Evolutionary conservation across 2,113 vertebrate species (phyloP).

Genomic region (Alethe castanea): DNA sequence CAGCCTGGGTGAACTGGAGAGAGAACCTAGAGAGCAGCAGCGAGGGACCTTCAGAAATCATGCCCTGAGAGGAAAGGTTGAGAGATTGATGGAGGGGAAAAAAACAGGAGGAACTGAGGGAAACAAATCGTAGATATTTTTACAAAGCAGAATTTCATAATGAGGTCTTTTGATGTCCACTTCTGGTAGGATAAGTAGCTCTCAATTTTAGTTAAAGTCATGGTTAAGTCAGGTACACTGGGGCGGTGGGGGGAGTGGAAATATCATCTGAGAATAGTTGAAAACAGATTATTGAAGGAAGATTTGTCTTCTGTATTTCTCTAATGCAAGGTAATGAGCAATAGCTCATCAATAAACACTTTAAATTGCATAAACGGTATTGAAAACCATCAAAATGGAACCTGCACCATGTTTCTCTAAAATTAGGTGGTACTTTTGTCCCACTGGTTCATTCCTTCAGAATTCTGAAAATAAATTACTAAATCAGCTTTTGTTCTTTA

Average conservation of each 20-base stretch:
- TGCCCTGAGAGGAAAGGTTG: background rate
- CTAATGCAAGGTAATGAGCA: background rate
- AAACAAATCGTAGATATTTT: background rate
- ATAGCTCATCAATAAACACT: background rate
- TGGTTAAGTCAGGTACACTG: background rate
- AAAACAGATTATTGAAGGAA: background rate
- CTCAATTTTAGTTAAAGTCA: background rate
- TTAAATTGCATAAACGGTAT: background rate
- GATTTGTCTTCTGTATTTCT: background rate
- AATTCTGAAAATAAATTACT: background rate
- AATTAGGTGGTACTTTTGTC: background rate
- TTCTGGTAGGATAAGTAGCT: background rate
- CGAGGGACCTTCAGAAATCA: accelerated
- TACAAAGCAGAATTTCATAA: background rate
- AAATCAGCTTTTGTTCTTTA: background rate
- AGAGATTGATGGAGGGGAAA: background rate
- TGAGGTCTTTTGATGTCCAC: background rate
- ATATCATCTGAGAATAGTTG: background rate
- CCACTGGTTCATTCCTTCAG: background rate
- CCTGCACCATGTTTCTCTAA: background rate
- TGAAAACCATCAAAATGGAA: background rate
- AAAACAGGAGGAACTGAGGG: background rate
- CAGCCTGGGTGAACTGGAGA: background rate
- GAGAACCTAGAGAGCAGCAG: background rate
- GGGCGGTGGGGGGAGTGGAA: accelerated